Conservation (phyloP, 1,140 invertebrate genomes). For the Linepithema humile region DNA sequence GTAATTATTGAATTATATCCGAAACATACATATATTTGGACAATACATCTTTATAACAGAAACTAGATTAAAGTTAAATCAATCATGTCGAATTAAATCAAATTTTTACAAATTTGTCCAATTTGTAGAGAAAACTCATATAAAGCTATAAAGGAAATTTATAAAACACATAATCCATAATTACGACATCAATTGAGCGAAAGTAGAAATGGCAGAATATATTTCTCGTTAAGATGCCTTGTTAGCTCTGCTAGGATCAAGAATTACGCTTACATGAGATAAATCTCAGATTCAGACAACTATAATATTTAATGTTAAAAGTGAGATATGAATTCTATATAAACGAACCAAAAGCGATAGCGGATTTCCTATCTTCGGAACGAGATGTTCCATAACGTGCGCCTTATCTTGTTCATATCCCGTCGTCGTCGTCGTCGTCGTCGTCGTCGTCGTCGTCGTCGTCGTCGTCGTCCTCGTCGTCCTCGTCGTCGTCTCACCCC, state of each 20-base stretch:
- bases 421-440: too few species aligned
- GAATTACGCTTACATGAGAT: not conserved
- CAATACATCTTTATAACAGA: not conserved
- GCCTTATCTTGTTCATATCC: constrained; percentile 19
- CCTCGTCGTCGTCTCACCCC: not conserved
- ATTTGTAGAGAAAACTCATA: not conserved
- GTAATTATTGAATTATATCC: not conserved
- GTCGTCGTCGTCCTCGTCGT: too few species aligned
- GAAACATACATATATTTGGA: not conserved
- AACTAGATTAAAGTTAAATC: not conserved
- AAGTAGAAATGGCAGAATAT: too few species aligned
- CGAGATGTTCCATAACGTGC: not conserved
- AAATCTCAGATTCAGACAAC: constrained; percentile 11
- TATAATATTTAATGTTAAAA: constrained; percentile 10
- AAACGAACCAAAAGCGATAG: not conserved
- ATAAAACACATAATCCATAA: not conserved
- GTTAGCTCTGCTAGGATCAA: not conserved
- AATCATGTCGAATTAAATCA: too few species aligned
- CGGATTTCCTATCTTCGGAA: constrained; percentile 1
- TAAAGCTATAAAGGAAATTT: not conserved
- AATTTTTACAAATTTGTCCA: too few species aligned
- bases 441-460: too few species aligned
- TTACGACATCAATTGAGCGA: not conserved
- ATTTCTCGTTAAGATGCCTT: too few species aligned
- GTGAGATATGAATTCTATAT: constrained; percentile 3